Conservation (phyloP, 1,140 invertebrate species). For the Idris sp. region DNA sequence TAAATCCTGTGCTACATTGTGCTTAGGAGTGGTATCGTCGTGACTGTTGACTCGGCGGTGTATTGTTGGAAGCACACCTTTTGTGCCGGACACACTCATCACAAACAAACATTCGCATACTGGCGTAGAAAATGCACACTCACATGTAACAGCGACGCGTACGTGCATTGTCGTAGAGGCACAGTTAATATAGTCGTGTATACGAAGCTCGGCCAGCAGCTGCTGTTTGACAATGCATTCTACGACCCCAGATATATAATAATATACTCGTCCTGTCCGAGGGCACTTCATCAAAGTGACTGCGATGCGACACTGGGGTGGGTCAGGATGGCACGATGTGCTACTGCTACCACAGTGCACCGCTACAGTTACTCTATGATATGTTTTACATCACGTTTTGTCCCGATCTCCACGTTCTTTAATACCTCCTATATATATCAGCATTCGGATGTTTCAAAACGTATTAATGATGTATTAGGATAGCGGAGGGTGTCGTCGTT, state of each 20-base stretch:
- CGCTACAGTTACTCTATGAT: conserved; percentile 34
- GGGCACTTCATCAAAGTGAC: conserved; percentile 75
- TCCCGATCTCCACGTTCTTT: conserved; percentile 25
- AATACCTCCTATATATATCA: conserved; percentile 23
- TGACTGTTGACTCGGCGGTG: conserved; percentile 76
- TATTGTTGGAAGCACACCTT: conserved; percentile 75
- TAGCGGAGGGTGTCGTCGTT: conserved; percentile 22
- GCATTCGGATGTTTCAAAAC: conserved; percentile 11
- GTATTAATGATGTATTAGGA: conserved; percentile 37
- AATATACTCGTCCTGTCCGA: conserved; percentile 72
- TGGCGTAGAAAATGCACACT: conserved; percentile 27
- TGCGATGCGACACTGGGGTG: conserved; percentile 64
- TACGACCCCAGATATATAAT: conserved; percentile 72
- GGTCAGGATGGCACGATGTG: conserved; percentile 50
- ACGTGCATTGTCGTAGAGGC: conserved; percentile 49
- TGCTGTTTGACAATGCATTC: conserved; percentile 74
- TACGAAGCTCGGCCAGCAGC: conserved; percentile 66
- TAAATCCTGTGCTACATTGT: conserved; percentile 77
- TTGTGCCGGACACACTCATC: conserved; percentile 71
- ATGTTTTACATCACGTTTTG: conserved; percentile 36
- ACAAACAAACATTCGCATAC: conserved; percentile 75
- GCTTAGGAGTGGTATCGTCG: conserved; percentile 71
- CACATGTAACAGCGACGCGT: conserved; percentile 24
- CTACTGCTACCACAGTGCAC: conserved; percentile 14
- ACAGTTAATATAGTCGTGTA: conserved; percentile 75